A percentile compares a stretch with the other conserved stretches of the same genome.
Conservation (phyloP, 2,113 vertebrate species). For the Nerophis ophidion region DNA sequence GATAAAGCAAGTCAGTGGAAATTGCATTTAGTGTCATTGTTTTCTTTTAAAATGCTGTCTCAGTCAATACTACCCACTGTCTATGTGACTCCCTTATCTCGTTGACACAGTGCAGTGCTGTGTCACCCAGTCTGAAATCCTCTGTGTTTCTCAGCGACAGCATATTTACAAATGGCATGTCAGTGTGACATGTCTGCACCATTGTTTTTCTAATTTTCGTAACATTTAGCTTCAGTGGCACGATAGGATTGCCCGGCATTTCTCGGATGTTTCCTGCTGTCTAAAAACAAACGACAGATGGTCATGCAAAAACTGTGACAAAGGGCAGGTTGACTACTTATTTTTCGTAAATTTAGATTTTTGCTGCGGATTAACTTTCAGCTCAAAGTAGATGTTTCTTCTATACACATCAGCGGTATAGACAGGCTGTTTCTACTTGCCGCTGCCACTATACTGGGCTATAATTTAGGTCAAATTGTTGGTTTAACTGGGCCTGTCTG, state of each 20-base stretch:
- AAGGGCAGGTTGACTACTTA: conserved; percentile 6
- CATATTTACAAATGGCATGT: conserved; percentile 35
- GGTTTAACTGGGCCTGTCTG: conserved; percentile 46
- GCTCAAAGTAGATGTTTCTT: background rate
- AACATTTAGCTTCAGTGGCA: conserved; percentile 42
- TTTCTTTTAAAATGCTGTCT: conserved; percentile 21
- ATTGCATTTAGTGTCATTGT: conserved; percentile 27
- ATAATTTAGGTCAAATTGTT: conserved; percentile 53
- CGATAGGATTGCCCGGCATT: conserved; percentile 24
- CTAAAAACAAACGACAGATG: conserved; percentile 16
- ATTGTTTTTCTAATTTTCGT: conserved; percentile 45
- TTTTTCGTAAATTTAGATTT: background rate
- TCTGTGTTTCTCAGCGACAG: conserved; percentile 31
- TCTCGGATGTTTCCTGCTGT: conserved; percentile 20
- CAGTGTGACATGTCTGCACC: conserved; percentile 44
- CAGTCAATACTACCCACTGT: conserved; percentile 32
- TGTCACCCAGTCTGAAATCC: conserved; percentile 29
- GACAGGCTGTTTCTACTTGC: conserved; percentile 29
- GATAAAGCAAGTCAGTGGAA: conserved; percentile 3
- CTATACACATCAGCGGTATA: conserved; percentile 23
- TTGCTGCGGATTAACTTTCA: background rate
- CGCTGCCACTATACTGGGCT: conserved; percentile 33
- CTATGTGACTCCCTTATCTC: conserved; percentile 48
- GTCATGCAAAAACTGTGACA: conserved; percentile 9
- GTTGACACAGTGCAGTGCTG: conserved; percentile 33